Base-by-base conservation (phyloP, 2,888 invertebrate genomes). In the Coleophora flavipennella region DNA sequence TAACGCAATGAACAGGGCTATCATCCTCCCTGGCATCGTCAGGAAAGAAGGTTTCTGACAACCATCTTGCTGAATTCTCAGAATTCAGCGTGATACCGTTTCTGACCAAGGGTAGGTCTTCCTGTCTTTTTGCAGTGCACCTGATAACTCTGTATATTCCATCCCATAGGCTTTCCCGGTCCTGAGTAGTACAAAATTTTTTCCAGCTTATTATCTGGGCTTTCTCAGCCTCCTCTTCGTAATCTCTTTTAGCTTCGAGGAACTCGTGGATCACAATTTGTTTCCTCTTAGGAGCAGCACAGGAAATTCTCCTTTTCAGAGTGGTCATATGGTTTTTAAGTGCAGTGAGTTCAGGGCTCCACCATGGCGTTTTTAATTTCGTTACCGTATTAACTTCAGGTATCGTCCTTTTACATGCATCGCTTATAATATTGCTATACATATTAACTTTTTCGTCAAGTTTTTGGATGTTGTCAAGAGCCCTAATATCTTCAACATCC, bases 191-290 rank as follows among this genome's bases (percentile, higher is more conserved):
- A 9, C 29, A 29, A 9, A 29, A 29, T 2, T 29, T 10, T 7
- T 29, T 29, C 29, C 29, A 29, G 10, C 29, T 29, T 1, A 1
- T 9, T 4, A 9, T 8, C 11, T 29, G 29, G 1, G 29, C 29
- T 7, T 29, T 2, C 9, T 8, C 10, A 1, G 29, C 29, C 1
- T 10, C 29, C 3, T 4, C 10, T 9, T 29, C 29, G 10, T 29
- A 29, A 1, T 1, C 10, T 4, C 10, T 10, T 8, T 29, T 29
- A 9, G 7, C 8, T 29, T 29, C 10, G 9, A 29, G 29, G 11
- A 9, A 29, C 29, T 29, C 29, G 1, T 29, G 1, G 2, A 29
- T 31, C 1, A 46, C 45, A 9, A 9, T 33, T 45, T 46, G 48
- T 12, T 41, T 33, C 10, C 29, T 7, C 1, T 1, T 10, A 1